Evolutionary conservation across 2,797 vertebrate species (phyloP).

Genomic region (Nothura maculosa): DNA sequence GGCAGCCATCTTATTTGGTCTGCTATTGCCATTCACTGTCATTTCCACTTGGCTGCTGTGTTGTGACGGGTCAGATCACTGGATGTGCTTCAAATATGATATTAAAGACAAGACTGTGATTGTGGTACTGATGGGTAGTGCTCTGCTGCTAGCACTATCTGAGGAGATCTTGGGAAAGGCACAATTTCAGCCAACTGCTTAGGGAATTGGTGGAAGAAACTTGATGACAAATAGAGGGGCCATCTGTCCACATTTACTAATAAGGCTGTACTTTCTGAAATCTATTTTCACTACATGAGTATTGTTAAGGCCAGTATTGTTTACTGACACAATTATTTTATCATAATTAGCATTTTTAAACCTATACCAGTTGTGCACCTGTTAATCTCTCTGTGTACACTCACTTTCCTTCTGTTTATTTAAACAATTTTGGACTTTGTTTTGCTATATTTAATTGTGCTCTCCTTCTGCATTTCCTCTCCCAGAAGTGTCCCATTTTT

Average conservation of each 20-base stretch:
- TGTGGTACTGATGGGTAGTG: neutral
- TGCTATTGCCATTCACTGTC: conserved; percentile 80
- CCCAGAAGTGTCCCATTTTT: neutral
- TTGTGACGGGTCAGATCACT: conserved; percentile 72
- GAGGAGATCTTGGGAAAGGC: neutral
- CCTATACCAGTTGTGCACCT: neutral
- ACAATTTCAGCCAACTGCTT: conserved; percentile 25
- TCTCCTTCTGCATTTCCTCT: neutral
- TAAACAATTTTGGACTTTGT: neutral
- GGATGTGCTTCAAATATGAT: conserved; percentile 59
- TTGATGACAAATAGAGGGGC: neutral
- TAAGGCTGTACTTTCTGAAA: conserved; percentile 3
- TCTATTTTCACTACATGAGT: neutral
- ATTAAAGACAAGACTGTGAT: conserved; percentile 34
- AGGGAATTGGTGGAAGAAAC: neutral
- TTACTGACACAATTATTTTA: neutral
- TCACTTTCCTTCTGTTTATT: neutral
- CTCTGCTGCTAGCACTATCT: neutral
- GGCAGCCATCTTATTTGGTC: conserved; percentile 72
- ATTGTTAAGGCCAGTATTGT: neutral
- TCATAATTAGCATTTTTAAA: neutral
- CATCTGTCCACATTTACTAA: conserved; percentile 36
- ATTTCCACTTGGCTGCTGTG: conserved; percentile 75
- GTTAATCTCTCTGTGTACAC: neutral
- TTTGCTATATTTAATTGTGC: neutral